Conservation (phyloP, 2,888 invertebrate species). For the Caenorhabditis angaria region DNA sequence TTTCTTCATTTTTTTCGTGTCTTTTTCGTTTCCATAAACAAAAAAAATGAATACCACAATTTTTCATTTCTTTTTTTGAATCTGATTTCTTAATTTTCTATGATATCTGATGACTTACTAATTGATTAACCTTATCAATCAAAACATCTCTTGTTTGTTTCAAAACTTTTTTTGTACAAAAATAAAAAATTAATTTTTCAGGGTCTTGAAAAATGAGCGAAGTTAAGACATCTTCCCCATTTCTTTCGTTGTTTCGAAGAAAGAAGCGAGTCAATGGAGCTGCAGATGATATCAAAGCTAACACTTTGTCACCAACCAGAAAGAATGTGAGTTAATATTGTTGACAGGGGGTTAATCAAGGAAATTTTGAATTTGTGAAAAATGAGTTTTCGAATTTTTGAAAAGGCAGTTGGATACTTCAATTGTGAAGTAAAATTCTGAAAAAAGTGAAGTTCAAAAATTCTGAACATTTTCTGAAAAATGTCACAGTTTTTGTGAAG, state of each 20-base stretch:
- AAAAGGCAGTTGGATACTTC: too few species aligned
- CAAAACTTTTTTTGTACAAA: slow-evolving; percentile 16
- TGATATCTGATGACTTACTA: neutral
- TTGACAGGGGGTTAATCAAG: too few species aligned
- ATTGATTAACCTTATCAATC: slow-evolving; percentile 5
- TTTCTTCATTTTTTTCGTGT: slow-evolving; percentile 31
- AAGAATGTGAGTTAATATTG: slow-evolving; percentile 30
- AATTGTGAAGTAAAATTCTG: too few species aligned
- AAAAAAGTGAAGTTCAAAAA: too few species aligned
- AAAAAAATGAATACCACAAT: too few species aligned
- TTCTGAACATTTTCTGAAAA: too few species aligned
- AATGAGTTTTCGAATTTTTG: too few species aligned
- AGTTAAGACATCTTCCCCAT: slow-evolving; percentile 44
- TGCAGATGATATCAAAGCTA: slow-evolving; percentile 30
- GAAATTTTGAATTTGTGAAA: too few species aligned
- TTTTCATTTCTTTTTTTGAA: too few species aligned
- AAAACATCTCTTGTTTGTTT: neutral
- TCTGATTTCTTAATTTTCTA: too few species aligned
- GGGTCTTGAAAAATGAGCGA: slow-evolving; percentile 34
- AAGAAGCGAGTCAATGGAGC: slow-evolving; percentile 52
- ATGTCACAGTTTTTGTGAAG: too few species aligned
- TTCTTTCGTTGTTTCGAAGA: slow-evolving; percentile 57
- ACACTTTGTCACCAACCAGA: slow-evolving; percentile 21
- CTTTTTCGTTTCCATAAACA: neutral
- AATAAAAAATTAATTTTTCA: neutral